Percentiles rank a stretch among this genome's conserved stretches.
Conservation (phyloP, 2,797 vertebrate species). For the Phyllotis vaccarum region DNA sequence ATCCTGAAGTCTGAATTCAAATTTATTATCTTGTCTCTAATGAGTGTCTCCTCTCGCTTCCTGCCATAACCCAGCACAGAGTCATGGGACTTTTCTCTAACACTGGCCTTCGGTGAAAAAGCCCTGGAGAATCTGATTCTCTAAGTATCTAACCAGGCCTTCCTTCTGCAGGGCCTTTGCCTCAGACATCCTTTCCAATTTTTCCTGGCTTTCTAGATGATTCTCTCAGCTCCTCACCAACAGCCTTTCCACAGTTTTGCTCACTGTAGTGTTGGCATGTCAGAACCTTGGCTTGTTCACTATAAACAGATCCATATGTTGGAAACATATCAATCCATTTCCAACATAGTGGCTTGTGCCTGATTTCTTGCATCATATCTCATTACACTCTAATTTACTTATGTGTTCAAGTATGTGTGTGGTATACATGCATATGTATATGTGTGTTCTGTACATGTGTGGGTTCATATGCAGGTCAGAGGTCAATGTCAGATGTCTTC, state of each 20-base stretch:
- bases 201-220: not conserved
- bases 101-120: not conserved
- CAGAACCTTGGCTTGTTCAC: not conserved
- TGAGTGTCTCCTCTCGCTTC: slow-evolving; percentile 1
- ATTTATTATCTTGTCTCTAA: slow-evolving; percentile 26
- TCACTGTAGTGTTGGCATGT: not conserved
- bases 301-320: not conserved
- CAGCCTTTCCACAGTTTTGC: not conserved
- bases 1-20: slow-evolving; percentile 56
- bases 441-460: not conserved
- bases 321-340: not conserved
- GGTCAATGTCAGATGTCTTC: not conserved
- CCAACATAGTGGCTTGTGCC: not conserved
- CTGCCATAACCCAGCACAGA: not conserved
- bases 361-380: not conserved
- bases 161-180: not conserved
- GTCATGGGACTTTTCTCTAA: not conserved
- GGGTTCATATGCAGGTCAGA: not conserved
- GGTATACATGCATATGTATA: not conserved
- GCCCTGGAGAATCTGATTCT: not conserved
- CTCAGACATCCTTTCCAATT: not conserved
- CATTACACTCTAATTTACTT: not conserved
- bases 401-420: not conserved
- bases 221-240: not conserved
- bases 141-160: not conserved